Evolutionary conservation across 2,113 vertebrate genomes (phyloP), one percentile per base, ranked within the genome.

Genomic region (Gopherus evgoodei): DNA sequence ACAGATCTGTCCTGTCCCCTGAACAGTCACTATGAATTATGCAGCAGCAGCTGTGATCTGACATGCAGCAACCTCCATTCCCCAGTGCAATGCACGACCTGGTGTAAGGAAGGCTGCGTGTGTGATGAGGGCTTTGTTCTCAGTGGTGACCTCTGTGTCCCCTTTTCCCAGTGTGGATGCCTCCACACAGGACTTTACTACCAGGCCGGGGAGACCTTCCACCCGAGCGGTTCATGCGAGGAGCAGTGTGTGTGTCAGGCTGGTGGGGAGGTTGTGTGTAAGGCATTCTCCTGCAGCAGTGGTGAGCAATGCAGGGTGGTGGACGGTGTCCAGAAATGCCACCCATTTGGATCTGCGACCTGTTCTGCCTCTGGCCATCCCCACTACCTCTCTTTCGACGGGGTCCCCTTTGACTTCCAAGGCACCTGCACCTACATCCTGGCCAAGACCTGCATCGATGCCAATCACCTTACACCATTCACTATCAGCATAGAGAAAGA

Each of bases 141-240:
- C 88, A 99, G 97, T 0, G 98, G 98, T 1, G 97, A 95, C 4
- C 75, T 75, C 79, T 99, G 99, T 0, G 86, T 99, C 72, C 98
- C 98, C 1, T 90, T 98, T 62, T 88, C 97, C 31, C 91, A 98
- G 38, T 99, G 99, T 2, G 99, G 99, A 90, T 99, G 99, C 82
- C 42, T 95, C 7, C 94, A 98, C 44, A 54, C 96, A 4, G 98
- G 98, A 6, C 35, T 31, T 4, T 99, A 99, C 96, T 95, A 98
- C 86, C 95, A 59, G 2, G 96, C 90, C 3, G 97, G 97, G 44
- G 96, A 98, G 6, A 72, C 90, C 83, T 98, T 99, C 96, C 96
- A 98, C 83, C 96, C 82, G 1, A 97, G 84, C 4, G 87, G 92
- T 0, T 57, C 47, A 0, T 98, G 98, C 2, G 22, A 80, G 5